These are phyloP conservation scores for Molanna angustata DNA, from an alignment of 2,888 invertebrate genomes.

Conservation along the genomic window DNA sequence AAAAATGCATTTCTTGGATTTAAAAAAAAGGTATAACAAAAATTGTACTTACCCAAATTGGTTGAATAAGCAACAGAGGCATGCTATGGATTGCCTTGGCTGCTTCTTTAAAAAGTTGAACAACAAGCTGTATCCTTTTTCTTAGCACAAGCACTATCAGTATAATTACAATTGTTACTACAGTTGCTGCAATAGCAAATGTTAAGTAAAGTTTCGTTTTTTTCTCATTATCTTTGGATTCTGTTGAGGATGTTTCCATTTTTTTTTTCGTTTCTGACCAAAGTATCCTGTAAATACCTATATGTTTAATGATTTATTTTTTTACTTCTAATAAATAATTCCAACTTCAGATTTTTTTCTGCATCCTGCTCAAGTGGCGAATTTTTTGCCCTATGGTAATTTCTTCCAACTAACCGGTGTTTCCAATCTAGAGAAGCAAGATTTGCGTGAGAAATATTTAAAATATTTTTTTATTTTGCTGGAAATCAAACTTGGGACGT, in stretches of 20 bases:
- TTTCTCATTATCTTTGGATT: slow-evolving; percentile 11
- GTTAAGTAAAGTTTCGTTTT: slow-evolving; percentile 44
- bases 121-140: slow-evolving; percentile 60
- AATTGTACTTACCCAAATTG: slow-evolving; percentile 53
- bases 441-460: no score
- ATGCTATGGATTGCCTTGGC: slow-evolving; percentile 62
- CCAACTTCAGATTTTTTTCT: no score
- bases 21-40: neutral
- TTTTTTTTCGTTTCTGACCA: neutral
- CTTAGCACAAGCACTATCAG: slow-evolving; percentile 59
- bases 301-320: no score
- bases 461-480: no score
- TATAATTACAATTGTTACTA: slow-evolving; percentile 55
- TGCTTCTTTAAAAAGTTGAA: slow-evolving; percentile 63
- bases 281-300: no score
- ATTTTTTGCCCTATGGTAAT: no score
- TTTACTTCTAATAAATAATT: no score
- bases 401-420: no score
- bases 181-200: slow-evolving; percentile 58
- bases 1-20: neutral
- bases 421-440: no score
- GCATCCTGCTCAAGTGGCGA: no score
- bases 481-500: no score
- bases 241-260: neutral
- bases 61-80: slow-evolving; percentile 60